phyloP scores from a whole-genome alignment of 2,113 vertebrate genomes.

The Anguilla rostrata region DNA sequence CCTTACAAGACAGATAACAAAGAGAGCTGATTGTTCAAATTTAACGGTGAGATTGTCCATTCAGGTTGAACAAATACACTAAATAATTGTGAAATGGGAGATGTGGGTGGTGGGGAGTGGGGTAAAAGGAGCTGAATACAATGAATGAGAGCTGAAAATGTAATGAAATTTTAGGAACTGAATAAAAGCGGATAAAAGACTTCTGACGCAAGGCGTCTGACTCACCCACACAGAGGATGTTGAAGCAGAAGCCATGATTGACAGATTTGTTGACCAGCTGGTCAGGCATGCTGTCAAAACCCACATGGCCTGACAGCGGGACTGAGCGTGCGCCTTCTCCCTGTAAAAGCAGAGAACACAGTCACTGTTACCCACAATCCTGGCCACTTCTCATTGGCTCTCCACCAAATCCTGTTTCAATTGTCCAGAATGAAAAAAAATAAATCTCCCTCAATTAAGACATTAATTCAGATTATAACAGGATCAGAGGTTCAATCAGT shows the following conservation, averaged over 20 bases:
- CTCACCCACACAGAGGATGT: constrained; percentile 99
- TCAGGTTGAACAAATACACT: neutral
- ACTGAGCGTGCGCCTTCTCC: constrained; percentile 90
- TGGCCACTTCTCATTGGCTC: neutral
- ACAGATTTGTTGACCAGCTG: constrained; percentile 99
- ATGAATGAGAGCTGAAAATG: no score
- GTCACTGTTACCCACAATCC: neutral
- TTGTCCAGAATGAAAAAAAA: neutral
- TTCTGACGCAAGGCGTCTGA: constrained; percentile 39
- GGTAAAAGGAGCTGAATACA: no score
- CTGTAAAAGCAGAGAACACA: constrained; percentile 56
- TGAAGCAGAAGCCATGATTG: constrained; percentile 97
- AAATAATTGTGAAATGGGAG: no score
- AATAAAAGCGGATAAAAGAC: neutral
- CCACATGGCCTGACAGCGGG: constrained; percentile 92
- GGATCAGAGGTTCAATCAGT: neutral
- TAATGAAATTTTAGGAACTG: no score
- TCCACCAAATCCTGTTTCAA: neutral
- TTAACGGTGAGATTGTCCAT: neutral
- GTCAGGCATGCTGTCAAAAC: constrained; percentile 99
- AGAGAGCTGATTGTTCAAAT: no score
- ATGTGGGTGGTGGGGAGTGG: no score
- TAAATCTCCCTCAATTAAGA: neutral
- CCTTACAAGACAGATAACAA: no score
- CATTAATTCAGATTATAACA: neutral